Evolutionary conservation across 1,140 invertebrate genomes (phyloP).

Genomic region (Holcopasites calliopsidis): DNA sequence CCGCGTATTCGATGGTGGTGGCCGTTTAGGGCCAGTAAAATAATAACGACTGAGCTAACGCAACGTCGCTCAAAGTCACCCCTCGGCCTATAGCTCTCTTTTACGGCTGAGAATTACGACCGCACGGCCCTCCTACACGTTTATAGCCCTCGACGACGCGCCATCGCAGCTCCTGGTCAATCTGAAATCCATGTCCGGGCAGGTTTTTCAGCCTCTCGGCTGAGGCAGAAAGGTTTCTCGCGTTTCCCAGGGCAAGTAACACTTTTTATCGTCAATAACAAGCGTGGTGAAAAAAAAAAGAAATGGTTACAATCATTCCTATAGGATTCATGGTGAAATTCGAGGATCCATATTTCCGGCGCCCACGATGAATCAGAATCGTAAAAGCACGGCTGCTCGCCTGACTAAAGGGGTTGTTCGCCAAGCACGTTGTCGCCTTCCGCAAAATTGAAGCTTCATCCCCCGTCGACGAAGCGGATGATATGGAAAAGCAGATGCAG

Average conservation of each 20-base stretch:
- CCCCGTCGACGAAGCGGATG: neutral
- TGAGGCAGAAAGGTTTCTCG: neutral
- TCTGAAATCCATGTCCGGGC: constrained; percentile 3
- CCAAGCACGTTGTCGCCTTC: constrained; percentile 21
- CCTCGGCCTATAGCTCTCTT: constrained; percentile 53
- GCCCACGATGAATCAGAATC: constrained; percentile 62
- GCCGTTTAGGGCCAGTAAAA: constrained; percentile 72
- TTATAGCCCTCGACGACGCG: constrained; percentile 67
- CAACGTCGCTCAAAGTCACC: constrained; percentile 50
- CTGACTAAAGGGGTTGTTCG: constrained; percentile 34
- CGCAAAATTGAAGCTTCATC: constrained; percentile 49
- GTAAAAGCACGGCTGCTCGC: constrained; percentile 54
- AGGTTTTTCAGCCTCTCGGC: neutral
- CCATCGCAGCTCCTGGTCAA: constrained; percentile 38
- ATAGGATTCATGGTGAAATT: neutral
- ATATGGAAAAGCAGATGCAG: constrained; percentile 2
- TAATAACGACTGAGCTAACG: constrained; percentile 68
- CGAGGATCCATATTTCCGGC: too few species aligned
- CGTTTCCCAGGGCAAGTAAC: neutral
- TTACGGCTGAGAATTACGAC: constrained; percentile 70
- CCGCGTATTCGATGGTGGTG: constrained; percentile 52
- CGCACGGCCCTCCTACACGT: constrained; percentile 50
- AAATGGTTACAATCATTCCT: too few species aligned
- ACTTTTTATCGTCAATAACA: neutral
- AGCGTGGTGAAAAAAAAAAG: neutral